Base-by-base conservation (phyloP, 1,140 invertebrate genomes). In the Ceratosolen solmsi region DNA sequence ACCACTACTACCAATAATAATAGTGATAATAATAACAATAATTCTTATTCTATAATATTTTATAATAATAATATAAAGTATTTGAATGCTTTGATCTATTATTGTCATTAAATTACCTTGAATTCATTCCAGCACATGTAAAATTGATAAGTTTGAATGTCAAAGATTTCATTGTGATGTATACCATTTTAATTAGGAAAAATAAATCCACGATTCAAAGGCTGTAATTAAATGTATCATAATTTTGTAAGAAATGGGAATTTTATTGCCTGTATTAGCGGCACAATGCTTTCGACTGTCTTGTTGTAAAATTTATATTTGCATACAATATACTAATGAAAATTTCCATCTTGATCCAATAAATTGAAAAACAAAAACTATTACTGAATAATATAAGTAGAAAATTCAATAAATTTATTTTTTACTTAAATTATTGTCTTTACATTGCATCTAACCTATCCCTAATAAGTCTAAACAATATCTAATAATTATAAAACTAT, bases 401-500 rank as follows among this genome's bases (percentile, higher is more conserved):
- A n/a, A 56, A 56, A 56, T 56, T 56, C 4, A 56, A n/a, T 56
- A 56, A 56, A 56, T 56, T n/a, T 56, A 56, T n/a, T n/a, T n/a
- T n/a, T n/a, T n/a, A n/a, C n/a, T n/a, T n/a, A n/a, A n/a, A n/a
- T n/a, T n/a, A n/a, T n/a, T n/a, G n/a, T n/a, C n/a, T n/a, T n/a
- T n/a, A n/a, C n/a, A n/a, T n/a, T n/a, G n/a, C n/a, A n/a, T n/a
- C n/a, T n/a, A n/a, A n/a, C n/a, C n/a, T n/a, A n/a, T n/a, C n/a
- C n/a, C n/a, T n/a, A n/a, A n/a, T n/a, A n/a, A n/a, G n/a, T n/a
- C n/a, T n/a, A n/a, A n/a, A n/a, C n/a, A n/a, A n/a, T n/a, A n/a
- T n/a, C n/a, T n/a, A n/a, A n/a, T n/a, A n/a, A n/a, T n/a, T n/a
- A n/a, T n/a, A n/a, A n/a, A n/a, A n/a, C n/a, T n/a, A n/a, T n/a